Evolutionary conservation across 2,888 invertebrate genomes (phyloP).

Genomic region (Camponotus fellah): DNA sequence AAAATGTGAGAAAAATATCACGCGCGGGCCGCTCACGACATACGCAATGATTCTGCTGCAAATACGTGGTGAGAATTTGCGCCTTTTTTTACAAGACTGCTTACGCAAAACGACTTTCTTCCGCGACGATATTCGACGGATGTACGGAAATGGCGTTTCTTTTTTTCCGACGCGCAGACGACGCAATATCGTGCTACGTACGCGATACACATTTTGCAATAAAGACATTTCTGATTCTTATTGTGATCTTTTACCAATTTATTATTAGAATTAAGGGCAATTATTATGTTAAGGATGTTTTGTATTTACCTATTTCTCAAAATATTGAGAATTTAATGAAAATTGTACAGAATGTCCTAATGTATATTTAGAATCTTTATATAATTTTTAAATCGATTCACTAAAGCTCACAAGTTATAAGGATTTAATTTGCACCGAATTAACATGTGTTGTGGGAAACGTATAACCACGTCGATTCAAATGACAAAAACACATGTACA

Average conservation of each 20-base stretch:
- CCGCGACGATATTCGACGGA: conserved; percentile 21
- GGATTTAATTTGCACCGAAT: no score
- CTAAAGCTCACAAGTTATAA: no score
- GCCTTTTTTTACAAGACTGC: conserved; percentile 46
- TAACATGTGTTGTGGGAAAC: no score
- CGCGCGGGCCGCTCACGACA: conserved; percentile 24
- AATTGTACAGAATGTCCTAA: no score
- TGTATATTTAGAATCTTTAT: no score
- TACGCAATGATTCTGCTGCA: conserved; percentile 62
- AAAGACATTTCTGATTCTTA: not conserved
- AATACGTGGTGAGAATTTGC: conserved; percentile 64
- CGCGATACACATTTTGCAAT: not conserved
- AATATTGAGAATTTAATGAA: no score
- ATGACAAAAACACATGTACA: no score
- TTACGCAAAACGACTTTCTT: conserved; percentile 22
- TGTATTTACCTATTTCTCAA: no score
- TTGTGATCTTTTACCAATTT: not conserved
- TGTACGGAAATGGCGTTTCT: not conserved
- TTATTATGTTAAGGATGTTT: not conserved
- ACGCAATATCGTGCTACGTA: conserved; percentile 20
- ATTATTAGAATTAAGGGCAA: not conserved
- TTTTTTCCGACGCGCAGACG: conserved; percentile 14
- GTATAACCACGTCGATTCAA: no score
- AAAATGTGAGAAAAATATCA: conserved; percentile 59
- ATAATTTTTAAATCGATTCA: no score